Evolutionary conservation across 2,797 vertebrate genomes (phyloP), one percentile per base, ranked within the genome.

Genomic region (Rhadinocentrus ornatus): DNA sequence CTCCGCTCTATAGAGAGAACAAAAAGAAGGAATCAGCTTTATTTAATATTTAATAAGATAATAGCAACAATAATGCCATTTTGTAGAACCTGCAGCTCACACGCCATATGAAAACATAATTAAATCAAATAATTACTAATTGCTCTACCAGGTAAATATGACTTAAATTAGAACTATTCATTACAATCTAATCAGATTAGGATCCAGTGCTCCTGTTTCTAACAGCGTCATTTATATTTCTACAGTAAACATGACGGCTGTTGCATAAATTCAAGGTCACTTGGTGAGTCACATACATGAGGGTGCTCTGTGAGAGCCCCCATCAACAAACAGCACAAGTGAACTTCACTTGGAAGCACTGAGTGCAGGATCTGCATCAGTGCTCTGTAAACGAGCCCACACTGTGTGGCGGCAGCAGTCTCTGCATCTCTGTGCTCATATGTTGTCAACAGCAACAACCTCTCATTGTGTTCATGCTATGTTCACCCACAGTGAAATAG

Each of bases 181-280:
- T n/a, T 37, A 3, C 44, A 48, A 8, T 24, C 22, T n/a, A 27
- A 26, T 44, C 9, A 6, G 22, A 31, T 39, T 39, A 7, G 54
- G 48, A 31, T 61, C 37, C 39, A 6, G 4, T n/a, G 62, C 13
- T 46, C n/a, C 4, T 11, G 15, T 26, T 18, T 31, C 16, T 22
- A 6, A 56, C 10, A 22, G 20, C 55, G 61, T 73, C 13, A 56
- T 75, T 80, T 77, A 61, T 27, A 67, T 73, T 74, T 67, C 5
- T 46, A 52, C 48, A 59, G 31, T 56, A 79, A 77, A 75, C 60
- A 59, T 24, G 52, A 76, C 15, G 62, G n/a, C n/a, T 64, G 27
- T 29, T 68, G 39, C 29, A 10, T 6, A 44, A 66, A 56, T 44
- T 13, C 52, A 88, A 92, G 83, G 89, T 92, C 66, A 91, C 81